Percentiles rank a stretch among this genome's conserved stretches.
These are phyloP conservation scores for Entomobrya proxima DNA, from an alignment of 2,888 invertebrate species.

Conservation along the genomic window DNA sequence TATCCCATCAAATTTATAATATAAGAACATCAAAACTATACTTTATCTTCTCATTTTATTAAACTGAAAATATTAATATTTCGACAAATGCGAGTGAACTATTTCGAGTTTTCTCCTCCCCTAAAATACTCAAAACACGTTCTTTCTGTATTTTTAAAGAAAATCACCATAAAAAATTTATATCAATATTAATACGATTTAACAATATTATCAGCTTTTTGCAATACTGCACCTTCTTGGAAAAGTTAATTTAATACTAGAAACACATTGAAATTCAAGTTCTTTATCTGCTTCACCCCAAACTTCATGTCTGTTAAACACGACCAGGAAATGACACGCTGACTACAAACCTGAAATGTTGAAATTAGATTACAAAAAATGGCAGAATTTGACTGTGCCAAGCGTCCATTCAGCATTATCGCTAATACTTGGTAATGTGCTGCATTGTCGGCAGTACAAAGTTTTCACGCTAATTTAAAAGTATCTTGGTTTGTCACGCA, in stretches of 20 bases:
- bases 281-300: conserved; percentile 2
- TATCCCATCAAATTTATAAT: no score
- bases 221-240: conserved; percentile 4
- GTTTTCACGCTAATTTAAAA: not conserved
- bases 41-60: no score
- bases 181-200: conserved; percentile 40
- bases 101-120: conserved; percentile 5
- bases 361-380: not conserved
- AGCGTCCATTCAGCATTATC: no score
- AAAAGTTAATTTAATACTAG: not conserved
- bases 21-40: no score
- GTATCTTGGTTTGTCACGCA: conserved; percentile 37
- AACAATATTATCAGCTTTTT: not conserved
- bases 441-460: not conserved
- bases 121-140: not conserved
- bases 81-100: not conserved
- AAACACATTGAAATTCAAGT: not conserved
- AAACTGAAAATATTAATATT: no score
- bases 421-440: not conserved
- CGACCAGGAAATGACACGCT: conserved; percentile 22
- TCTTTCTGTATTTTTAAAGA: conserved; percentile 27
- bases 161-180: conserved; percentile 55
- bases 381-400: no score
- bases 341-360: not conserved
- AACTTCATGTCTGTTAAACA: conserved; percentile 14